A percentile compares a stretch with the other conserved stretches of the same genome.
phyloP scores from a whole-genome alignment of 2,797 vertebrate species.

The Loris lydekkerianus region DNA sequence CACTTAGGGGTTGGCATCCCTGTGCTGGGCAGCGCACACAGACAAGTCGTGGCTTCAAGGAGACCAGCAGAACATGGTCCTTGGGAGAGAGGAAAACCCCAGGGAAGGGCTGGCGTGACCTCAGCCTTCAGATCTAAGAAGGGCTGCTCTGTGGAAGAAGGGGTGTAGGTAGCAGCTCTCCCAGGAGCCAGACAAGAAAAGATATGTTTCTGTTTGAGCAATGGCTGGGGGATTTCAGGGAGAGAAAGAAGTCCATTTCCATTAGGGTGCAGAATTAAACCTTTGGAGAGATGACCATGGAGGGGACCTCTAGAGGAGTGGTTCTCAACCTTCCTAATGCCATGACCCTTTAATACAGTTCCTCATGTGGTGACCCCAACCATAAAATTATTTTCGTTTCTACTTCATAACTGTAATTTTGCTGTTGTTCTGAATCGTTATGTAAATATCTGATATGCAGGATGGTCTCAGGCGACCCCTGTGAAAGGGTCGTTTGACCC shows the following conservation, averaged over 20 bases:
- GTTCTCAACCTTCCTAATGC: too few relatives aligned
- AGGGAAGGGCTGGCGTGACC: neutral
- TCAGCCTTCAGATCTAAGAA: conserved; percentile 40
- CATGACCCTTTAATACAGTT: too few relatives aligned
- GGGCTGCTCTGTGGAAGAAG: neutral
- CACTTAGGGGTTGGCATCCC: neutral
- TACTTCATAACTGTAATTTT: too few relatives aligned
- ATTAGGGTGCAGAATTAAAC: too few relatives aligned
- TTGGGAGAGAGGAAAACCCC: neutral
- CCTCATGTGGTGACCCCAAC: too few relatives aligned
- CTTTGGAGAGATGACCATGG: neutral
- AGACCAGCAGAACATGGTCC: neutral
- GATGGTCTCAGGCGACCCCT: too few relatives aligned
- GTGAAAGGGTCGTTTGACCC: too few relatives aligned
- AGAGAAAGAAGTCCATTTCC: neutral
- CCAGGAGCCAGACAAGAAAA: conserved; percentile 8
- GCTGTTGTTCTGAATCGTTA: too few relatives aligned
- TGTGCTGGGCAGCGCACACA: neutral
- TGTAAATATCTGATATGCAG: too few relatives aligned
- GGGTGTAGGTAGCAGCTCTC: neutral
- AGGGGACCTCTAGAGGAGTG: too few relatives aligned
- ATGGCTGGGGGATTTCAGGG: neutral
- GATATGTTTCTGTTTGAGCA: conserved; percentile 7
- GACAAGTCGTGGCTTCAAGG: neutral
- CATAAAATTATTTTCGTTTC: too few relatives aligned